Percentiles rank a stretch among this genome's conserved stretches.
phyloP scores from a whole-genome alignment of 1,140 invertebrate genomes.

The Plectrocnemia conspersa region DNA sequence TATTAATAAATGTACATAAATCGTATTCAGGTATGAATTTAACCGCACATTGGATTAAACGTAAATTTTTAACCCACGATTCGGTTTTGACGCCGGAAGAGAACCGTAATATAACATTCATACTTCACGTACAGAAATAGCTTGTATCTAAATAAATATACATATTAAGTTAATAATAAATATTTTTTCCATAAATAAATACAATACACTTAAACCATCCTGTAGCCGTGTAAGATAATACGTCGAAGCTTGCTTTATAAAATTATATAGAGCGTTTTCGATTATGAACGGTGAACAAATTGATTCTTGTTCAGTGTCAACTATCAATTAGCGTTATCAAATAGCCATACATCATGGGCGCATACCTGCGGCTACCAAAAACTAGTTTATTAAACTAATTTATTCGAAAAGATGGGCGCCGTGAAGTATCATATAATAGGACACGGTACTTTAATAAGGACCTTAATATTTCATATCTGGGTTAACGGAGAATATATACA shows the following conservation, averaged over 20 bases:
- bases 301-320: conserved; percentile 25
- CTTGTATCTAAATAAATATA: no score
- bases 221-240: not conserved
- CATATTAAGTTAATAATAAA: no score
- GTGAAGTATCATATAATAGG: conserved; percentile 1
- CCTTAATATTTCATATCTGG: not conserved
- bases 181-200: no score
- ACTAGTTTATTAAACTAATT: conserved; percentile 15
- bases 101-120: no score
- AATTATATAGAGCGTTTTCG: conserved; percentile 1
- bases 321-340: conserved; percentile 25
- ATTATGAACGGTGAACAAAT: conserved; percentile 23
- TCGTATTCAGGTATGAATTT: no score
- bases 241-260: conserved; percentile 1
- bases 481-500: no score
- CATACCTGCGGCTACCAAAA: not conserved
- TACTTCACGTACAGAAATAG: no score
- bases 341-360: conserved; percentile 18
- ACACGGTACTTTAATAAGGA: not conserved
- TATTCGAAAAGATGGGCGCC: conserved; percentile 1
- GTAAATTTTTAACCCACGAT: no score
- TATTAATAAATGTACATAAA: no score
- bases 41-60: no score
- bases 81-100: no score
- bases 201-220: not conserved